A percentile compares a stretch with the other conserved stretches of the same genome.
Conservation (phyloP, 2,888 invertebrate genomes). For the Margaritifera margaritifera region DNA sequence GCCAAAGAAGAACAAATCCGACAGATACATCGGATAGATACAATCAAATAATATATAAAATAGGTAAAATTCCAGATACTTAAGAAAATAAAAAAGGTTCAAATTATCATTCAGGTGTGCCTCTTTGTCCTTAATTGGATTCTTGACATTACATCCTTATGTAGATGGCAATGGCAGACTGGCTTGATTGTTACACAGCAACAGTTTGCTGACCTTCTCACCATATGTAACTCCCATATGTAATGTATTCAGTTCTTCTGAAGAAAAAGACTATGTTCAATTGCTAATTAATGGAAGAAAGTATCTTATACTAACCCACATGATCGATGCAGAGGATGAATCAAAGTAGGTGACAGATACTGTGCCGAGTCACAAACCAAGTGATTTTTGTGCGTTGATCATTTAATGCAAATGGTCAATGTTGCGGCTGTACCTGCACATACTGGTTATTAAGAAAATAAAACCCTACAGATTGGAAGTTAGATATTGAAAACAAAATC, state of each 20-base stretch:
- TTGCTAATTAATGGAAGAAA: conserved; percentile 6
- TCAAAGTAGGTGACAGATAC: neutral
- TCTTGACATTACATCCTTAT: conserved; percentile 11
- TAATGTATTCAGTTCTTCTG: conserved; percentile 13
- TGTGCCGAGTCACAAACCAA: conserved; percentile 6
- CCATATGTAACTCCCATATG: conserved; percentile 14
- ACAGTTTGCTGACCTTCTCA: conserved; percentile 12
- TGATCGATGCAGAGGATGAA: neutral
- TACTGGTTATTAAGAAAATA: neutral
- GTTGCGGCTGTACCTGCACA: neutral
- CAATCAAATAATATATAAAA: neutral
- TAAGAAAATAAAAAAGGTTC: neutral
- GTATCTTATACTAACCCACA: neutral
- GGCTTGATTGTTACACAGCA: conserved; percentile 10
- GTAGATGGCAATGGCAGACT: conserved; percentile 15
- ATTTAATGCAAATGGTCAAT: conserved; percentile 9
- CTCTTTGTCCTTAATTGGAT: conserved; percentile 6
- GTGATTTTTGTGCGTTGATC: conserved; percentile 12
- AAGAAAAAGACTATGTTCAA: conserved; percentile 8
- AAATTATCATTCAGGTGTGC: conserved; percentile 8
- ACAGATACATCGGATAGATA: conserved; percentile 1
- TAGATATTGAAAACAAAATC: neutral
- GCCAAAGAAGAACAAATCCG: neutral
- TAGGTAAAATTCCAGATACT: neutral
- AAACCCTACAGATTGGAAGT: neutral